Evolutionary conservation across 2,797 vertebrate species (phyloP).

Genomic region (Taenioides sp.): DNA sequence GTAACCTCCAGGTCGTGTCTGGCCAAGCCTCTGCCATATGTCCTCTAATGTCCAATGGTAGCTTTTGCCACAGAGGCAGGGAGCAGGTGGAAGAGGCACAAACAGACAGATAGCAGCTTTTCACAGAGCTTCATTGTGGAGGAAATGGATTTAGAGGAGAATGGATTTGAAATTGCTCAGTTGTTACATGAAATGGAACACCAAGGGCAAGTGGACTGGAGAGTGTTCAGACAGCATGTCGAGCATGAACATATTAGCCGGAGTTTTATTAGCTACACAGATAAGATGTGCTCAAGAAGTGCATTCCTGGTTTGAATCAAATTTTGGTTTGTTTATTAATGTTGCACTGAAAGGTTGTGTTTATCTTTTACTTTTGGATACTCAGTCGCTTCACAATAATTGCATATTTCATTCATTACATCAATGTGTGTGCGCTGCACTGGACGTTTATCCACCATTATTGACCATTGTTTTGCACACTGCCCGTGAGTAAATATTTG

Average conservation of each 20-base stretch:
- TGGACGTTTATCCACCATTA: conserved; percentile 13
- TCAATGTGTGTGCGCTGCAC: background rate
- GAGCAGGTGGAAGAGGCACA: conserved; percentile 22
- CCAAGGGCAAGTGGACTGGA: conserved; percentile 6
- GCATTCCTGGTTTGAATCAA: background rate
- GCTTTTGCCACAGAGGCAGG: conserved; percentile 20
- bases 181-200: conserved; percentile 19
- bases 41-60: conserved; percentile 28
- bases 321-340: background rate
- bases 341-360: background rate
- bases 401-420: no score
- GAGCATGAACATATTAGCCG: conserved; percentile 7
- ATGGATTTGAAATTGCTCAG: conserved; percentile 13
- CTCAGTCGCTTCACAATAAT: background rate
- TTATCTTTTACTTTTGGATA: background rate
- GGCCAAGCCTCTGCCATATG: conserved; percentile 48
- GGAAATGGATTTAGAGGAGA: conserved; percentile 14
- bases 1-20: conserved; percentile 25
- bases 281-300: conserved; percentile 1
- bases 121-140: conserved; percentile 15
- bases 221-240: conserved; percentile 3
- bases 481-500: conserved; percentile 39
- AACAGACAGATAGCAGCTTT: conserved; percentile 15
- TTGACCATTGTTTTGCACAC: conserved; percentile 8
- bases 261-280: conserved; percentile 12